Evolutionary conservation across 2,797 vertebrate species (phyloP).

Genomic region (Lycodopsis pacificus): DNA sequence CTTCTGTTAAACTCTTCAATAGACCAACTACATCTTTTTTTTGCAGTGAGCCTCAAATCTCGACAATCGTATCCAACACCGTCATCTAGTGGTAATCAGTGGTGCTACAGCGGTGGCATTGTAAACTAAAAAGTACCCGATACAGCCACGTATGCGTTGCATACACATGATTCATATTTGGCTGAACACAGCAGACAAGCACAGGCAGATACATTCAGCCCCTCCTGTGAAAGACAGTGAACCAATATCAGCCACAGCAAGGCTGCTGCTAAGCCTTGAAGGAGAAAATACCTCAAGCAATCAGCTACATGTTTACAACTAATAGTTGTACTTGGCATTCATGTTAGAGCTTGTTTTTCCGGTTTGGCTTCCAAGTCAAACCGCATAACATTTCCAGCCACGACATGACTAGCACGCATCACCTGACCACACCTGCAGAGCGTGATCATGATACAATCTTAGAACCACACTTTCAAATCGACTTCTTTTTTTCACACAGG

Average conservation of each 20-base stretch:
- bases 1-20: background rate
- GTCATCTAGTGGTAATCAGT: constrained; percentile 37
- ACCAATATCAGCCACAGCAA: background rate
- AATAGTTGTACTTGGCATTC: background rate
- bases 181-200: background rate
- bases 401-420: constrained; percentile 44
- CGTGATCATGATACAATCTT: constrained; percentile 20
- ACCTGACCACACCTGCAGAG: constrained; percentile 52
- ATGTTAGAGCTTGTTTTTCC: constrained; percentile 44
- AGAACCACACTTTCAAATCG: constrained; percentile 14
- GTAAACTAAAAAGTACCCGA: background rate
- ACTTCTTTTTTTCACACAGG: constrained; percentile 5
- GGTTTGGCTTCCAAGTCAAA: background rate
- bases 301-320: background rate
- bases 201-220: constrained; percentile 5
- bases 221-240: background rate
- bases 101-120: background rate
- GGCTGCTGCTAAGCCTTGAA: background rate
- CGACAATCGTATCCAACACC: background rate
- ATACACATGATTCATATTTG: background rate
- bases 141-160: constrained; percentile 12
- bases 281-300: background rate
- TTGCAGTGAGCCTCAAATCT: background rate
- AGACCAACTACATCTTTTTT: background rate
- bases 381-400: constrained; percentile 21